phyloP scores from a whole-genome alignment of 2,888 invertebrate genomes.

The Spilosoma lubricipeda region DNA sequence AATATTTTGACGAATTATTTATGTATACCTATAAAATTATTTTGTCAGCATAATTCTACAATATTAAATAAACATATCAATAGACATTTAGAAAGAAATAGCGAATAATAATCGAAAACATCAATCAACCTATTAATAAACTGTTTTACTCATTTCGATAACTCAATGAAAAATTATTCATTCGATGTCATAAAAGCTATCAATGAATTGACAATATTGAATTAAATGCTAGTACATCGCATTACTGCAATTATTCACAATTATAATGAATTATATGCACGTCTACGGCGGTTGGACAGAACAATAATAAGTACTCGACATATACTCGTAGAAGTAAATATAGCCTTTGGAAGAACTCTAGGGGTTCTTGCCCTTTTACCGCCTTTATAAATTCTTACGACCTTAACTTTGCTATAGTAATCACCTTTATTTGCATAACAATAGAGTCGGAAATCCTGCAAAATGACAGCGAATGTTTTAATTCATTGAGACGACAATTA shows the following conservation, averaged over 20 bases:
- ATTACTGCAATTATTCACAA: slow-evolving; percentile 43
- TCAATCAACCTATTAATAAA: background rate
- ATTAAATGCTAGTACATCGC: slow-evolving; percentile 42
- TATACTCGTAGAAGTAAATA: slow-evolving; percentile 32
- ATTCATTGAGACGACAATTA: slow-evolving; percentile 56
- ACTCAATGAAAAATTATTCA: slow-evolving; percentile 2
- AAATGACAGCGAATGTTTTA: slow-evolving; percentile 15
- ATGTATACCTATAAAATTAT: background rate
- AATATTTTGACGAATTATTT: background rate
- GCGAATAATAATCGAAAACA: background rate
- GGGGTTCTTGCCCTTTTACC: slow-evolving; percentile 54
- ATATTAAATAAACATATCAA: background rate
- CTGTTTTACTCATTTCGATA: background rate
- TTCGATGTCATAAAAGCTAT: slow-evolving; percentile 15
- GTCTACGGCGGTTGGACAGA: slow-evolving; percentile 12
- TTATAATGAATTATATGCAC: slow-evolving; percentile 35
- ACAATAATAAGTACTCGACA: slow-evolving; percentile 36
- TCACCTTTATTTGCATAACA: background rate
- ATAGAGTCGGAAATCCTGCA: slow-evolving; percentile 21
- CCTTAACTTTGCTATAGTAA: background rate
- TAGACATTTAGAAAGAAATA: background rate
- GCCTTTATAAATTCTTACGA: slow-evolving; percentile 3
- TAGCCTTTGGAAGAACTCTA: slow-evolving; percentile 58
- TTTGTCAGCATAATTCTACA: background rate
- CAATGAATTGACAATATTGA: slow-evolving; percentile 42